Evolutionary conservation across 2,113 vertebrate genomes (phyloP).

Genomic region (Rhinogobius similis): DNA sequence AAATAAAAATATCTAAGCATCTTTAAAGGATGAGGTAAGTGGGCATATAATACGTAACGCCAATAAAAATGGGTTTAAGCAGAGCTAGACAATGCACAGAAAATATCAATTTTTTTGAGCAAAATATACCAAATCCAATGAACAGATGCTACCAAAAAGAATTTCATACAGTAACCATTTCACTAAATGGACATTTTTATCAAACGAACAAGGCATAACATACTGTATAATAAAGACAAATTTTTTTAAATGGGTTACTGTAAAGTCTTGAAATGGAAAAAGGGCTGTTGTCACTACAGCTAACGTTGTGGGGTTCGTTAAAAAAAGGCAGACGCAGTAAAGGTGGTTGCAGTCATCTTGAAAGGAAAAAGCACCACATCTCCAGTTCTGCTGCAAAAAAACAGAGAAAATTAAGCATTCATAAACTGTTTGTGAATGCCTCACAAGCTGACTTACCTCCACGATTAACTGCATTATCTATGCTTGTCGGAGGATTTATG

Average conservation of each 20-base stretch:
- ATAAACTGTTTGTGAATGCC: no score
- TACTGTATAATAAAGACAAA: slow-evolving; percentile 54
- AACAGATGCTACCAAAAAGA: slow-evolving; percentile 36
- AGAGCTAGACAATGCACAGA: slow-evolving; percentile 66
- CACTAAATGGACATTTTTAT: slow-evolving; percentile 74
- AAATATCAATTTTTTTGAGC: slow-evolving; percentile 57
- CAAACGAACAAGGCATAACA: slow-evolving; percentile 71
- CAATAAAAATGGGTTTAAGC: slow-evolving; percentile 61
- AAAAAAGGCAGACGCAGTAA: slow-evolving; percentile 41
- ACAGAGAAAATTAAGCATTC: slow-evolving; percentile 10
- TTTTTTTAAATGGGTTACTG: slow-evolving; percentile 75
- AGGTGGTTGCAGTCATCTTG: slow-evolving; percentile 39
- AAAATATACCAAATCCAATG: slow-evolving; percentile 60
- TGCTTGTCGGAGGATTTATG: slow-evolving; percentile 78
- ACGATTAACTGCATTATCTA: slow-evolving; percentile 69
- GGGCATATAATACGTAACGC: slow-evolving; percentile 77
- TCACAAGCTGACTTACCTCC: slow-evolving; percentile 61
- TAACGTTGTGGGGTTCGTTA: slow-evolving; percentile 76
- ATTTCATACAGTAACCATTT: slow-evolving; percentile 84
- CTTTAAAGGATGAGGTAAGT: slow-evolving; percentile 87
- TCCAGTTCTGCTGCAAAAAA: slow-evolving; percentile 50
- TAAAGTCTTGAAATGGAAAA: slow-evolving; percentile 72
- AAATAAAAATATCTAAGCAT: slow-evolving; percentile 84
- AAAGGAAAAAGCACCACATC: slow-evolving; percentile 60
- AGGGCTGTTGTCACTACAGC: slow-evolving; percentile 84